Evolutionary conservation across 2,888 invertebrate species (phyloP), one percentile per base, ranked within the genome.

Genomic region (Hecatera dysodea): DNA sequence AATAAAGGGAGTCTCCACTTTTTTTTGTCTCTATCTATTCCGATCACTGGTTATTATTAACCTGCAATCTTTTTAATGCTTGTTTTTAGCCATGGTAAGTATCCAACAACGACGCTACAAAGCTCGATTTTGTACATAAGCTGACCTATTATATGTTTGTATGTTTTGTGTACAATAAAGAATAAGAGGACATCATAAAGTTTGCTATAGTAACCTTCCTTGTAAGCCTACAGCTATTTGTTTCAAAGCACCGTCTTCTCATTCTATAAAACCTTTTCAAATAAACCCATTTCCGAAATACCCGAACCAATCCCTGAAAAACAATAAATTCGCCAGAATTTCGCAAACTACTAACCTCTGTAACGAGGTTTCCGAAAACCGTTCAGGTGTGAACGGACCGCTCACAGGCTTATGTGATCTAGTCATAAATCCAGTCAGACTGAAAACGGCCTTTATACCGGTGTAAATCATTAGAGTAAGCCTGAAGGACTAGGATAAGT

Each of bases 381-480:
- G 53, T 65, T 71, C 80, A 82, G 80, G 82, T 80, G 83, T 44
- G 60, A 71, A 62, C 64, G 64, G 67, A 12, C 64, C 67, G 82
- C 67, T 77, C 78, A 63, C 55, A 60, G 36, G 75, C 75, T 71
- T 75, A 81, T 67, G 71, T 53, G 61, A 82, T 71, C 70, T 63
- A 64, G 64, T 59, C 66, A 65, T 72, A 82, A 81, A 81, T 81
- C 73, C 52, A 70, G 67, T 50, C 19, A 67, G 68, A 59, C 70
- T 70, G 69, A 78, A 76, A 81, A 64, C 67, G 62, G 29, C 55
- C 70, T 69, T 56, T 70, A 67, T 53, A 48, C 82, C 61, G 50
- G 46, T 74, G 79, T 82, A 77, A 80, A 75, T 83, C 77, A 82
- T 77, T 69, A 66, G 55, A 69, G 33, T 84, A 83, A 84, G 75